Evolutionary conservation across 2,113 vertebrate genomes (phyloP).

Genomic region (Anas platyrhynchos): DNA sequence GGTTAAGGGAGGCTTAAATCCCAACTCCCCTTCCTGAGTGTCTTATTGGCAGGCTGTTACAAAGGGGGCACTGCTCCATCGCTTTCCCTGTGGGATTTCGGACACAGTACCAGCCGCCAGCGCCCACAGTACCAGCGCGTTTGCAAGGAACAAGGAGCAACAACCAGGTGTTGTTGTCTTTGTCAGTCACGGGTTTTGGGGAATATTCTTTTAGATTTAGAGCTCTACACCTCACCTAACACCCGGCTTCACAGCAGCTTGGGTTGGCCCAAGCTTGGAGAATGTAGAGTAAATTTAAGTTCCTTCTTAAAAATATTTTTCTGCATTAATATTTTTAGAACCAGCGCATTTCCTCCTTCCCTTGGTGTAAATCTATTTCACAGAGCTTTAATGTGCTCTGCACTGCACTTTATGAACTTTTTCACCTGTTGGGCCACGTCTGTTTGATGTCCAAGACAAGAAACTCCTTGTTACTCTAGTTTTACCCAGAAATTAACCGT

Average conservation of each 20-base stretch:
- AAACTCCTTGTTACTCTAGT: neutral
- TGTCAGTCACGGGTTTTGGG: neutral
- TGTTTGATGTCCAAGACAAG: neutral
- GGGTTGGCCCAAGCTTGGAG: neutral
- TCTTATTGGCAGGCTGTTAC: no score
- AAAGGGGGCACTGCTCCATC: no score
- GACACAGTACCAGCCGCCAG: neutral
- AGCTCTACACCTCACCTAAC: neutral
- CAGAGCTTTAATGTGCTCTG: constrained; percentile 3
- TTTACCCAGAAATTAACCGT: neutral
- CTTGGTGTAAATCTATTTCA: neutral
- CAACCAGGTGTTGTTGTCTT: neutral
- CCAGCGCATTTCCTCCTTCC: neutral
- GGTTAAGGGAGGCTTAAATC: neutral
- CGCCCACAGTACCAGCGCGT: fast-evolving
- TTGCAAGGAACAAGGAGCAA: neutral
- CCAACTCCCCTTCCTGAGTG: no score
- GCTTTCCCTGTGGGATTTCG: neutral
- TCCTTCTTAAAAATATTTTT: neutral
- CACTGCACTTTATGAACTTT: neutral
- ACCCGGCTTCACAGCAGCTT: neutral
- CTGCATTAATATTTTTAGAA: neutral
- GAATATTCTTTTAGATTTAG: neutral
- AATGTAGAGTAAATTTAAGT: neutral
- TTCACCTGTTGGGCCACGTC: neutral